phyloP scores from a whole-genome alignment of 1,140 invertebrate species.

The Heterodera carotae region DNA sequence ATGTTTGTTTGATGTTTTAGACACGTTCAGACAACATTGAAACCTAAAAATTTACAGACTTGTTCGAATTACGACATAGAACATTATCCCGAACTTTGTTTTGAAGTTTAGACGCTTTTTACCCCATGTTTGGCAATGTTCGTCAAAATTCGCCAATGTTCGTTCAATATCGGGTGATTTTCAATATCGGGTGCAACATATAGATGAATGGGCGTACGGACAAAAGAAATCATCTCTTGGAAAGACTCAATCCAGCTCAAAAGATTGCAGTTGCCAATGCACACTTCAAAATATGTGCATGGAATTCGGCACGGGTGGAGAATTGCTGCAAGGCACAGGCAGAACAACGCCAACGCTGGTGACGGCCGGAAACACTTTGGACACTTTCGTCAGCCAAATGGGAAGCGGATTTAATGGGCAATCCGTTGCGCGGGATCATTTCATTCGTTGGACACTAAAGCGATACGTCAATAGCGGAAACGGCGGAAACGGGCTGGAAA shows the following conservation, averaged over 20 bases:
- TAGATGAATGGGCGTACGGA: too few relatives aligned
- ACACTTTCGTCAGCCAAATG: neutral
- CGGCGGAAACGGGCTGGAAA: too few relatives aligned
- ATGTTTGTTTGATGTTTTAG: too few relatives aligned
- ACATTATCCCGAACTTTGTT: too few relatives aligned
- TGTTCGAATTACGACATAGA: too few relatives aligned
- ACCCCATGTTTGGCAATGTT: too few relatives aligned
- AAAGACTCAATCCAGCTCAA: neutral
- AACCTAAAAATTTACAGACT: too few relatives aligned
- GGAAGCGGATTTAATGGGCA: neutral
- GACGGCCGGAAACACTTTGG: neutral
- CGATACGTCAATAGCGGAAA: neutral
- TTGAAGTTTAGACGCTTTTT: too few relatives aligned
- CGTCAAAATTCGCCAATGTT: too few relatives aligned
- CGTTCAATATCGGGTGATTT: too few relatives aligned
- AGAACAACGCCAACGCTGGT: constrained; percentile 18
- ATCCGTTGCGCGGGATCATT: constrained; percentile 16
- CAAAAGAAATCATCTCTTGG: neutral
- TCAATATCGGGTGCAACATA: too few relatives aligned
- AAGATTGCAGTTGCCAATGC: constrained; percentile 4
- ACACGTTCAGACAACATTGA: too few relatives aligned
- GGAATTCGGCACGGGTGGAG: constrained; percentile 23
- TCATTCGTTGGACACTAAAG: constrained; percentile 18
- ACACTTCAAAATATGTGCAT: constrained; percentile 38
- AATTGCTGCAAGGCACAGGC: constrained; percentile 22